These are phyloP conservation scores for Stichopus chloronotus DNA, from an alignment of 35 echinoderm and acorn worm genomes.

Conservation along the genomic window DNA sequence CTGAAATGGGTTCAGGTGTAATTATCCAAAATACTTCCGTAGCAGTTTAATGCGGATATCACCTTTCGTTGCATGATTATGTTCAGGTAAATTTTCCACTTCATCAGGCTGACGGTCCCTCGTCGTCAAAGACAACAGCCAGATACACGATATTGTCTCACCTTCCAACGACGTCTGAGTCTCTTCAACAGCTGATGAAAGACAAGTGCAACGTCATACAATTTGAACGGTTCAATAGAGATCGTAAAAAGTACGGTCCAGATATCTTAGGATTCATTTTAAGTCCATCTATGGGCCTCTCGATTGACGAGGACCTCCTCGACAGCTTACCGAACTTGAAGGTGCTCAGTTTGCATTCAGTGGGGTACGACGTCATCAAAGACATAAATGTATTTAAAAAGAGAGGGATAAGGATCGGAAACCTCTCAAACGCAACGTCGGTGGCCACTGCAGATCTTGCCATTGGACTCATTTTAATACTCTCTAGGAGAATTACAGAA, in stretches of 20 bases:
- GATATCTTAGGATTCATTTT: not conserved
- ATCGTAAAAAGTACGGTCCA: not conserved
- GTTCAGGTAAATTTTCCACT: too few species aligned
- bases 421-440: not conserved
- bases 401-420: not conserved
- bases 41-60: too few species aligned
- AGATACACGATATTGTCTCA: too few species aligned
- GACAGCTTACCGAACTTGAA: not conserved
- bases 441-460: not conserved
- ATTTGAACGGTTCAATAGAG: not conserved
- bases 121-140: too few species aligned
- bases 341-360: not conserved
- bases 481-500: slow-evolving; percentile 1
- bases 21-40: too few species aligned
- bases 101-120: too few species aligned
- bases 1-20: too few species aligned
- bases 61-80: too few species aligned
- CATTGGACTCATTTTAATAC: not conserved
- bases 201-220: not conserved
- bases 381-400: not conserved
- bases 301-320: not conserved
- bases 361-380: not conserved
- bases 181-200: too few species aligned
- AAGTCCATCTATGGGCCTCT: not conserved
- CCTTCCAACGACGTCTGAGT: too few species aligned